Evolutionary conservation across 2,797 vertebrate species (phyloP).

Genomic region (Anas bernieri): DNA sequence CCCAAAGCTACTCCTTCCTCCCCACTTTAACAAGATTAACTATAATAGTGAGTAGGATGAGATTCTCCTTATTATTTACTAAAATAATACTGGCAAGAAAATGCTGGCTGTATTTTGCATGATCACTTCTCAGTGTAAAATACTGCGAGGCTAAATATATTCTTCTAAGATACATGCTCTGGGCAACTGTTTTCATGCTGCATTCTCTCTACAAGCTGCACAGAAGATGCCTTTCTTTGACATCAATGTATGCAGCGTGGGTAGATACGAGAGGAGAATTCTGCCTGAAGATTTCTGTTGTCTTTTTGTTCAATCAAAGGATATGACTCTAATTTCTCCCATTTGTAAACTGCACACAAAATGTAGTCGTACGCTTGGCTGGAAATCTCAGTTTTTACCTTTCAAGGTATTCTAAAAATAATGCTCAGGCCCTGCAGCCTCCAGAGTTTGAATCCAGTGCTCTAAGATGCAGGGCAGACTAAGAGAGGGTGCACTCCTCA

Average conservation of each 20-base stretch:
- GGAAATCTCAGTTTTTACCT: background rate
- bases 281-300: constrained; percentile 51
- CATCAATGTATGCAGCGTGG: background rate
- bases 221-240: constrained; percentile 22
- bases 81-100: constrained; percentile 11
- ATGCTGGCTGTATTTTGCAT: background rate
- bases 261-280: constrained; percentile 29
- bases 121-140: constrained; percentile 13
- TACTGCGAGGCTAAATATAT: constrained; percentile 50
- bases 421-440: background rate
- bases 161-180: background rate
- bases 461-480: background rate
- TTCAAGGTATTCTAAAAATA: constrained; percentile 22
- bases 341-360: background rate
- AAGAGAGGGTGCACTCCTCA: background rate
- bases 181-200: constrained; percentile 49
- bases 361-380: background rate
- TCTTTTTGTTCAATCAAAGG: background rate
- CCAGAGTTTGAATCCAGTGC: background rate
- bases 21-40: background rate
- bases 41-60: background rate
- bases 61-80: constrained; percentile 11
- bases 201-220: background rate
- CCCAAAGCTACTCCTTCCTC: background rate
- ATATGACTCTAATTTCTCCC: background rate